Evolutionary conservation across 2,888 invertebrate genomes (phyloP).

Genomic region (Xanthia togata): DNA sequence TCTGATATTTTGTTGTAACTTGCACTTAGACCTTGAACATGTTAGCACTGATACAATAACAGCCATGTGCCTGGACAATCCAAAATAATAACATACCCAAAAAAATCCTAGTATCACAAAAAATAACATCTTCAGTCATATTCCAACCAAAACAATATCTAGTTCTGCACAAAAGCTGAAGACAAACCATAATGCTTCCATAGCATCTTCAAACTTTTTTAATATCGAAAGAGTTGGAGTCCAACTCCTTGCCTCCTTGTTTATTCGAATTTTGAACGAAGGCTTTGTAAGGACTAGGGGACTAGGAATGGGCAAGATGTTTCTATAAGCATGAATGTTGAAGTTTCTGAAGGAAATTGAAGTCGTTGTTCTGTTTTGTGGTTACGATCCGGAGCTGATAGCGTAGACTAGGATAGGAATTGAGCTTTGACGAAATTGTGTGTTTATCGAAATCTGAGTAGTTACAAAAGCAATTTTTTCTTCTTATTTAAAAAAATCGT

Average conservation of each 20-base stretch:
- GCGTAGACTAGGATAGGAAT: neutral
- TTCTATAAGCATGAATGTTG: conserved; percentile 24
- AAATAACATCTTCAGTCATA: neutral
- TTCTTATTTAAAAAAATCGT: neutral
- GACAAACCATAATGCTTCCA: conserved; percentile 46
- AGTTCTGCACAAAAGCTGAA: conserved; percentile 12
- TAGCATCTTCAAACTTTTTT: conserved; percentile 74
- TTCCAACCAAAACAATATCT: conserved; percentile 32
- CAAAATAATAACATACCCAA: neutral
- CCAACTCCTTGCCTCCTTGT: conserved; percentile 65
- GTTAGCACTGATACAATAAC: neutral
- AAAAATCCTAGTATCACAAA: neutral
- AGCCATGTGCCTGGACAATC: neutral
- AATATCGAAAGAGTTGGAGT: conserved; percentile 74
- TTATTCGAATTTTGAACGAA: conserved; percentile 68
- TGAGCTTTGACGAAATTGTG: neutral
- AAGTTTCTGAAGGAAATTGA: conserved; percentile 38
- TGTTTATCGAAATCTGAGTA: neutral
- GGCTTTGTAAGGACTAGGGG: conserved; percentile 47
- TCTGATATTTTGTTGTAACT: neutral
- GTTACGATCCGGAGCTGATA: conserved; percentile 25
- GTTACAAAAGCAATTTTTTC: neutral
- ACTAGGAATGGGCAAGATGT: conserved; percentile 37
- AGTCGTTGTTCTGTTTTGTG: conserved; percentile 43
- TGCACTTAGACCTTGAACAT: neutral